Percentiles rank a stretch among this genome's conserved stretches.
These are phyloP conservation scores for Dryobates pubescens DNA, from an alignment of 2,797 vertebrate genomes.

Conservation along the genomic window DNA sequence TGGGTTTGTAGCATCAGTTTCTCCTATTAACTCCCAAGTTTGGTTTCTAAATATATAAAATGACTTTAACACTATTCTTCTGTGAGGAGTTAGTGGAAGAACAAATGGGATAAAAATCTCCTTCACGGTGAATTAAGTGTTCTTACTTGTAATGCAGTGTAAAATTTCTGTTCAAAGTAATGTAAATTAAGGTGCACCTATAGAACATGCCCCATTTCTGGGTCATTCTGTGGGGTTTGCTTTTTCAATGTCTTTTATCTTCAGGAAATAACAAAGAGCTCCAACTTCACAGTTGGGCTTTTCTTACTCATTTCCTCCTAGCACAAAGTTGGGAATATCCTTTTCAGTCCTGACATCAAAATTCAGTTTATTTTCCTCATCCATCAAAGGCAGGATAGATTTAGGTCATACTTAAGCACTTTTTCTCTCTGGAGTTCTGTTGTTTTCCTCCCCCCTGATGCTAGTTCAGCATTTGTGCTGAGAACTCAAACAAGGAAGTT, in stretches of 20 bases:
- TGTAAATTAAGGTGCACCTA: conserved; percentile 23
- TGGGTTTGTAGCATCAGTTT: not conserved
- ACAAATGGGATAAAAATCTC: not conserved
- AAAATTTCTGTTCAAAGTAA: conserved; percentile 14
- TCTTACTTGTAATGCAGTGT: not conserved
- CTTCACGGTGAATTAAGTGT: not conserved
- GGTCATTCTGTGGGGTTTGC: not conserved
- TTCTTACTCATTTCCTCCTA: conserved; percentile 45
- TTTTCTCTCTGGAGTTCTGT: not conserved
- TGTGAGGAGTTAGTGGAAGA: not conserved
- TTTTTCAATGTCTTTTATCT: conserved; percentile 15
- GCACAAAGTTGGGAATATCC: conserved; percentile 15
- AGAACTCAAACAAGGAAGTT: conserved; percentile 29
- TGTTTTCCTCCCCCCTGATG: conserved; percentile 7
- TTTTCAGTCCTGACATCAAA: conserved; percentile 29
- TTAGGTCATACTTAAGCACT: not conserved
- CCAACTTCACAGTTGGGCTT: conserved; percentile 24
- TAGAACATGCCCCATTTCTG: not conserved
- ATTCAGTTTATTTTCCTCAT: conserved; percentile 15
- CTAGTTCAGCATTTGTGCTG: conserved; percentile 26
- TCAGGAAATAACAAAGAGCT: conserved; percentile 6
- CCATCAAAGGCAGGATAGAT: conserved; percentile 40
- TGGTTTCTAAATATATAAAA: conserved; percentile 42
- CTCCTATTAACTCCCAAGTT: conserved; percentile 19
- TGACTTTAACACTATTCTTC: not conserved